These are phyloP conservation scores for Camponotus pennsylvanicus DNA, from an alignment of 1,140 invertebrate species.

Conservation along the genomic window DNA sequence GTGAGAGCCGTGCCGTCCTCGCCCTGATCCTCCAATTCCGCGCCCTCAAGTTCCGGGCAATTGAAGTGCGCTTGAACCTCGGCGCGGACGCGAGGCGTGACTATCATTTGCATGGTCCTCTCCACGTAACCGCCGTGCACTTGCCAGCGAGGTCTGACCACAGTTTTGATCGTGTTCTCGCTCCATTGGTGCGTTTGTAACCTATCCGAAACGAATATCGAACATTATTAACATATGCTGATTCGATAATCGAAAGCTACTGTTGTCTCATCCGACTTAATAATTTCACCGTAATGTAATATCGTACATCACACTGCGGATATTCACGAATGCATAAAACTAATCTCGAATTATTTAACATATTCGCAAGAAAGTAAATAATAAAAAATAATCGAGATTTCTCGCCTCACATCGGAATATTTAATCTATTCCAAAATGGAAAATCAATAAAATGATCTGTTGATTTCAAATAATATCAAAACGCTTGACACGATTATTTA, in stretches of 20 bases:
- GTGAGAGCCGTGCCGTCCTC: conserved; percentile 98
- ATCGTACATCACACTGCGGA: not conserved
- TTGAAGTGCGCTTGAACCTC: conserved; percentile 97
- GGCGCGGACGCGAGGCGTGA: conserved; percentile 95
- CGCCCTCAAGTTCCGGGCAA: conserved; percentile 96
- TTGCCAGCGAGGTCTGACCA: conserved; percentile 94
- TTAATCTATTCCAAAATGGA: not conserved
- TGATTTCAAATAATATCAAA: not conserved
- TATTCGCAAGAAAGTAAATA: not conserved
- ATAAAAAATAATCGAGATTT: not conserved
- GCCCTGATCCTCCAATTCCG: conserved; percentile 99
- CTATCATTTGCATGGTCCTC: conserved; percentile 94
- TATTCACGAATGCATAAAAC: not conserved
- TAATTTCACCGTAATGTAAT: conserved; percentile 15
- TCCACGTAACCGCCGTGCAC: conserved; percentile 92
- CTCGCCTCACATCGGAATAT: not conserved
- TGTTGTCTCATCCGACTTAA: not conserved
- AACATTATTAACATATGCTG: conserved; percentile 55
- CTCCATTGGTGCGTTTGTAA: conserved; percentile 98
- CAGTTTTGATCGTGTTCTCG: conserved; percentile 93
- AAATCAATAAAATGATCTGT: not conserved
- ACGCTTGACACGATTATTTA: not conserved
- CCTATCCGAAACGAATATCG: conserved; percentile 83
- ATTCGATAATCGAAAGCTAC: not conserved
- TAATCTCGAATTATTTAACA: not conserved